Conservation (phyloP, 1,140 invertebrate species). For the Antheraea mylitta region DNA sequence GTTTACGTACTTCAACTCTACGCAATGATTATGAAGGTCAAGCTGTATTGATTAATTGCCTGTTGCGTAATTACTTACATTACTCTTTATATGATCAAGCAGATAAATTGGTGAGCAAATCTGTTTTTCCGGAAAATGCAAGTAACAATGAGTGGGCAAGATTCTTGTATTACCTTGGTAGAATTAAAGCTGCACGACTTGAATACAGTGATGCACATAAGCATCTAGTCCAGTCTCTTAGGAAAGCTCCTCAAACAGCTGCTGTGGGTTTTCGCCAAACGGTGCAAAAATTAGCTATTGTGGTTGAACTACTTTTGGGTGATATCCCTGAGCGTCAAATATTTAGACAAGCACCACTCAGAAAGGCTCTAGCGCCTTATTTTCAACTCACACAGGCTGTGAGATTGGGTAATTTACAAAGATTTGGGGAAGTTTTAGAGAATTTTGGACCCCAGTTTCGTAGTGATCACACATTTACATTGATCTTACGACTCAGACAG, state of each 20-base stretch:
- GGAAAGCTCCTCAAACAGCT: slow-evolving; percentile 97
- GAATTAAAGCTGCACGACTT: slow-evolving; percentile 94
- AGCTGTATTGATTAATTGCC: slow-evolving; percentile 96
- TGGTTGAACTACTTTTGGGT: slow-evolving; percentile 96
- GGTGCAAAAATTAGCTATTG: slow-evolving; percentile 97
- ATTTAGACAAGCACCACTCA: slow-evolving; percentile 92
- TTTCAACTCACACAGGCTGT: slow-evolving; percentile 99
- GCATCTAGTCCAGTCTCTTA: slow-evolving; percentile 94
- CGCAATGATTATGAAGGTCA: slow-evolving; percentile 98
- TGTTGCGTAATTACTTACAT: slow-evolving; percentile 96
- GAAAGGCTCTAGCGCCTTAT: slow-evolving; percentile 94
- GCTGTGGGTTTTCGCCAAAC: slow-evolving; percentile 99
- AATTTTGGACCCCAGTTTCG: slow-evolving; percentile 93
- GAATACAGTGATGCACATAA: slow-evolving; percentile 98
- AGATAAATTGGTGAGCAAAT: slow-evolving; percentile 97
- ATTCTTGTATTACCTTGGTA: slow-evolving; percentile 97
- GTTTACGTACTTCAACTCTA: slow-evolving; percentile 95
- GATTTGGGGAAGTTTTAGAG: slow-evolving; percentile 96
- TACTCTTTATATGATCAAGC: slow-evolving; percentile 98
- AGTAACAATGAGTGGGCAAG: slow-evolving; percentile 99
- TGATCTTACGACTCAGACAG: slow-evolving; percentile 96
- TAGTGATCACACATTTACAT: slow-evolving; percentile 94
- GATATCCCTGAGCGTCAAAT: slow-evolving; percentile 97
- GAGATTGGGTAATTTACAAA: slow-evolving; percentile 94
- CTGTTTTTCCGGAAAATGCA: slow-evolving; percentile 96